Percentiles rank a stretch among this genome's conserved stretches.
Conservation (phyloP, 2,888 invertebrate genomes). For the Pemphredon lugubris region DNA sequence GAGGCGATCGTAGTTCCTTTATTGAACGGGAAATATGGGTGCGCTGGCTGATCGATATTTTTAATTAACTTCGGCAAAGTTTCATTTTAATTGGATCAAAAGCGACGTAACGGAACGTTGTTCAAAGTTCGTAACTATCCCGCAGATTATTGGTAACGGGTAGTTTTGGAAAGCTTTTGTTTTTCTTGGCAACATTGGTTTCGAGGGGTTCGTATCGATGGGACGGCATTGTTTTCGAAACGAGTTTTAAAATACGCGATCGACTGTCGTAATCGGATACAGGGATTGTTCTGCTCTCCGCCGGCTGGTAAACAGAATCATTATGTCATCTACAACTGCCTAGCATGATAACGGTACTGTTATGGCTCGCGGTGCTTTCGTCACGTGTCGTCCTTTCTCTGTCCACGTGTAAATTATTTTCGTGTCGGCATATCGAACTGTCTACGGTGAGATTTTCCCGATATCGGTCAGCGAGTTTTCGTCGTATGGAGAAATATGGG, state of each 20-base stretch:
- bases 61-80: too few relatives aligned
- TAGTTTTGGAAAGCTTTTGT: too few relatives aligned
- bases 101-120: too few relatives aligned
- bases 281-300: conserved; percentile 15
- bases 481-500: not conserved
- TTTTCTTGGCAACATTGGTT: too few relatives aligned
- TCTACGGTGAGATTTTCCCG: not conserved
- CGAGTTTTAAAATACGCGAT: not conserved
- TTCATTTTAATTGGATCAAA: too few relatives aligned
- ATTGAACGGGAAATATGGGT: too few relatives aligned
- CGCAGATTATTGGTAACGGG: too few relatives aligned
- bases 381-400: conserved; percentile 30
- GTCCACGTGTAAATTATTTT: conserved; percentile 28
- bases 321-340: conserved; percentile 42
- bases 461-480: conserved; percentile 10
- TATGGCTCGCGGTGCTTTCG: conserved; percentile 1
- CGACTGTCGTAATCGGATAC: conserved; percentile 14
- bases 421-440: not conserved
- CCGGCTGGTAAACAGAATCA: conserved; percentile 44
- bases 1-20: too few relatives aligned
- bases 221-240: too few relatives aligned
- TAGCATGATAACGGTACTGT: conserved; percentile 22
- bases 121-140: too few relatives aligned
- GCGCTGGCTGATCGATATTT: too few relatives aligned
- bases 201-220: too few relatives aligned